These are phyloP conservation scores for rat (Rattus norvegicus) DNA, from an alignment of 2,113 vertebrate species.

Conservation along the genomic window GRCr8 NC_086035.1:63239501-63240000, in stretches of 20 bases:
- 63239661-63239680: not conserved
- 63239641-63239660: constrained; percentile 19
- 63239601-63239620: not conserved
- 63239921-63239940: too few species aligned
- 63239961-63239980: too few species aligned
- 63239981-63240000: too few species aligned
- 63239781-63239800: not conserved
- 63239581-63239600: not conserved
- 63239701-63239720: not conserved
- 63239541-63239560: not conserved
- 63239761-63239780: not conserved
- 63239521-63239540: not conserved
- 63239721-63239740: not conserved
- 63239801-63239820: not conserved
- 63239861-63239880: too few species aligned
- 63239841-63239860: not conserved
- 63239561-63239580: not conserved
- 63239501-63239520: not conserved
- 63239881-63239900: too few species aligned
- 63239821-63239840: not conserved
- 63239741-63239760: not conserved
- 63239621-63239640: not conserved
- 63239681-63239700: not conserved
- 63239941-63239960: too few species aligned
- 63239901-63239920: too few species aligned